These are phyloP conservation scores for Peromyscus melanophrys DNA, from an alignment of 2,797 vertebrate species.

Conservation along the genomic window DNA sequence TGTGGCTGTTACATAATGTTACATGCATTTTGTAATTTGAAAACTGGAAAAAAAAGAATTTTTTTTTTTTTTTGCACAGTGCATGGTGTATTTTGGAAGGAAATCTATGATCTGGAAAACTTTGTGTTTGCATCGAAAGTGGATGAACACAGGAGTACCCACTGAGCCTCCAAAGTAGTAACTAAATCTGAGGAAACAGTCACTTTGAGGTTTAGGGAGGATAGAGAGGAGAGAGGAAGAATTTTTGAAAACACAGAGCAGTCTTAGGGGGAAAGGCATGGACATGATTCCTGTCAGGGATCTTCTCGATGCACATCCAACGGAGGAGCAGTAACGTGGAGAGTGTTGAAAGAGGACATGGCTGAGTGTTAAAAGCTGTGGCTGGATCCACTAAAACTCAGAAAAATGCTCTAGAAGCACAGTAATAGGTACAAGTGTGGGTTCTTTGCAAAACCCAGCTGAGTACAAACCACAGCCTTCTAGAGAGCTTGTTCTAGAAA, in stretches of 20 bases:
- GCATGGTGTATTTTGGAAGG: slow-evolving; percentile 4
- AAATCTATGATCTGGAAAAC: slow-evolving; percentile 13
- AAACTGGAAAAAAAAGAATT: slow-evolving; percentile 7
- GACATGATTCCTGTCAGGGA: slow-evolving; percentile 18
- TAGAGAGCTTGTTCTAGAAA: background rate
- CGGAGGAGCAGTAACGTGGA: background rate
- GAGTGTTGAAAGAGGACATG: background rate
- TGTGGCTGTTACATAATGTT: background rate
- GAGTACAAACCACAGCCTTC: background rate
- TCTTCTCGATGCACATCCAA: background rate
- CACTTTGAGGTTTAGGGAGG: background rate
- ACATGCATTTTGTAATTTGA: background rate
- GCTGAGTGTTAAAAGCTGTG: background rate
- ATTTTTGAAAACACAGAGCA: background rate
- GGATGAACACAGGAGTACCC: background rate
- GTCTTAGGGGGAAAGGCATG: background rate
- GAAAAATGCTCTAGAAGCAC: background rate
- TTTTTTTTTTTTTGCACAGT: background rate
- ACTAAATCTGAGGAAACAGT: slow-evolving; percentile 31
- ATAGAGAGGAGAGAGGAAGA: background rate
- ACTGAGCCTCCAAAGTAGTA: background rate
- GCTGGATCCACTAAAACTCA: background rate
- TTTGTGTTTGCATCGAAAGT: background rate
- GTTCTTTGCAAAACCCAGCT: slow-evolving; percentile 35
- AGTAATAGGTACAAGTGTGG: background rate